phyloP scores from a whole-genome alignment of 2,888 invertebrate genomes.

The Lithophane ornitopus region DNA sequence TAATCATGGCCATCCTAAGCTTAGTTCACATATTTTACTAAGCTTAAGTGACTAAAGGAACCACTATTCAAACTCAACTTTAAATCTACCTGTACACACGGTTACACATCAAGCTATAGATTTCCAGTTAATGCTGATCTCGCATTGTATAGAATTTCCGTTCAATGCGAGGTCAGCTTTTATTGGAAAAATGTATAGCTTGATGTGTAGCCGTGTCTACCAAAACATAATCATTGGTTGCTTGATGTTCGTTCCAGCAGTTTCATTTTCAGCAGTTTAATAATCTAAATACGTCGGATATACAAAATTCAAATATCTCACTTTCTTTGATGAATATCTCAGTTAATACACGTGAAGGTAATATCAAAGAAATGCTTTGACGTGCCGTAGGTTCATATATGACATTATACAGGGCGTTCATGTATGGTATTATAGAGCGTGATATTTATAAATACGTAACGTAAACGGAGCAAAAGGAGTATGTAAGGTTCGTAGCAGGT shows the following conservation, averaged over 20 bases:
- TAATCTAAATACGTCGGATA: neutral
- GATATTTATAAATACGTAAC: neutral
- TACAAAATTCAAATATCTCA: slow-evolving; percentile 3
- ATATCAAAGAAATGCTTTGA: slow-evolving; percentile 42
- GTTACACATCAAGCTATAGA: too few species aligned
- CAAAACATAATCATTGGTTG: too few species aligned
- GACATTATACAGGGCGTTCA: slow-evolving; percentile 2
- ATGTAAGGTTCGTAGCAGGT: too few species aligned
- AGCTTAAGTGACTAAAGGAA: too few species aligned
- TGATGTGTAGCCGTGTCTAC: too few species aligned
- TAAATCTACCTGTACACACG: too few species aligned
- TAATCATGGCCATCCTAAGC: neutral
- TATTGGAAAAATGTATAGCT: too few species aligned
- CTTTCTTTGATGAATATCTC: slow-evolving; percentile 22
- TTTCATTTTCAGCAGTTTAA: neutral
- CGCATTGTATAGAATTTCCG: too few species aligned
- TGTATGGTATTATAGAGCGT: slow-evolving; percentile 10
- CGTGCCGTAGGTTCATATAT: slow-evolving; percentile 3
- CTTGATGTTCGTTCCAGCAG: neutral
- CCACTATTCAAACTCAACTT: too few species aligned
- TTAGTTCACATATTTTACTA: neutral
- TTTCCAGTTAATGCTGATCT: too few species aligned
- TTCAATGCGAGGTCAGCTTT: too few species aligned
- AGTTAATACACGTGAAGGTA: slow-evolving; percentile 8
- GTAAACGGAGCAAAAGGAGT: neutral